Base-by-base conservation (phyloP, 2,888 invertebrate species). In the Tetragnatha montana region DNA sequence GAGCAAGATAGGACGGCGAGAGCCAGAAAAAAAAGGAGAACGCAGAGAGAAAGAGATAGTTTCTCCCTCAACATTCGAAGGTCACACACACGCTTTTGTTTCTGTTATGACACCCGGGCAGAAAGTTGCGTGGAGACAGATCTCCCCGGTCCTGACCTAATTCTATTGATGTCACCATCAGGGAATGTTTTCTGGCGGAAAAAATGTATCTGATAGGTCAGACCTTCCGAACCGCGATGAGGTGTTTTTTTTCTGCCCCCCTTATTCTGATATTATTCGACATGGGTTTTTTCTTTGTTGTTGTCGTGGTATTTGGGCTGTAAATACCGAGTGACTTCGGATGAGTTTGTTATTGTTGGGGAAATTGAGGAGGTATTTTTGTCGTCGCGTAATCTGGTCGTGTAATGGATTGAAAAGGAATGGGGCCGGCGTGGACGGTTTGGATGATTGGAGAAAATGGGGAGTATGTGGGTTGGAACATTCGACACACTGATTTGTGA, bases 71-170 rank as follows among this genome's bases (percentile, higher is more conserved):
- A 75, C 74, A 74, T 68, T 68, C 69, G 69, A 81, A 87, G 87
- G 87, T 81, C 87, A 75, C 22, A 50, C 47, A 74, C 87, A 75
- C 22, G 22, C 49, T 87, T 73, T 81, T 73, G 86, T 86, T 79
- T 81, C 85, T 85, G 85, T 70, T 85, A 78, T 71, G 85, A 70
- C 73, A 85, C 73, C 10, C n/a, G 22, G 69, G 12, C 69, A 50
- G 49, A 22, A 78, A 75, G 86, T 85, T 85, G 85, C 85, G 51
- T 85, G 69, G 80, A 21, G 80, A 80, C 85, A 68, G 47, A 47
- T 75, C 75, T 83, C 68, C 22, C 71, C 51, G 70, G 47, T 78
- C 22, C 8, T 80, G 86, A 73, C 86, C 86, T 60, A 80, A 71
- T 86, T 86, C 22, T 50, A 76, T 75, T 74, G 47, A 76, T 22